phyloP scores from a whole-genome alignment of 2,113 vertebrate species.

The Cephalopterus ornatus region DNA sequence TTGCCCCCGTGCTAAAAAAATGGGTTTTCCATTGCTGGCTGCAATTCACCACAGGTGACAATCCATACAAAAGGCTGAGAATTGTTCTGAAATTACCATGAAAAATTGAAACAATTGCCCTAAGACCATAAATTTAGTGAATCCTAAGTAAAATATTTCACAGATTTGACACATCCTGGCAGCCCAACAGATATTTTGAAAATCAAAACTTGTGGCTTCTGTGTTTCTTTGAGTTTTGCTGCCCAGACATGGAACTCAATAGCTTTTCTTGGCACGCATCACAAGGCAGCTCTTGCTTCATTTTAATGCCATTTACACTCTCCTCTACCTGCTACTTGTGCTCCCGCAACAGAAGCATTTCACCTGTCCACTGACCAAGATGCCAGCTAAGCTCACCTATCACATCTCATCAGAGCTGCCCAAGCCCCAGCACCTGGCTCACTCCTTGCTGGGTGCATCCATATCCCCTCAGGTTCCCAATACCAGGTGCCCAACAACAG shows the following conservation, averaged over 20 bases:
- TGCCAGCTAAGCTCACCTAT: background rate
- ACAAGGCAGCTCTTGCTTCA: background rate
- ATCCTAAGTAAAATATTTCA: background rate
- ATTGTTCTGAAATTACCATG: background rate
- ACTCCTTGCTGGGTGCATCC: accelerated
- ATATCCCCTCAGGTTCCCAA: accelerated
- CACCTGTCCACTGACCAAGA: background rate
- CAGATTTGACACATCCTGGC: background rate
- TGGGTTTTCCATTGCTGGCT: background rate
- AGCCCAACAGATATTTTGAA: background rate
- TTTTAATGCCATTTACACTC: background rate
- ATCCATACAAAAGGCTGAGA: background rate
- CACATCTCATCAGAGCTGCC: background rate
- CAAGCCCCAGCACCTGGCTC: background rate
- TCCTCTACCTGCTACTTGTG: accelerated
- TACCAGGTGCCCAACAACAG: accelerated
- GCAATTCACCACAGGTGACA: background rate
- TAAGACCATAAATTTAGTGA: background rate
- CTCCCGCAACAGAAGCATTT: background rate
- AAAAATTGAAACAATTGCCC: background rate
- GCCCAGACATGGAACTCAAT: background rate
- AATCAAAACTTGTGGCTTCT: background rate
- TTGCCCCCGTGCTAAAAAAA: background rate
- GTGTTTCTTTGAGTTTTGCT: background rate
- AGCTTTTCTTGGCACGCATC: accelerated